A percentile compares a stretch with the other conserved stretches of the same genome.
These are phyloP conservation scores for Agrochola lychnidis DNA, from an alignment of 2,888 invertebrate genomes.

Conservation along the genomic window DNA sequence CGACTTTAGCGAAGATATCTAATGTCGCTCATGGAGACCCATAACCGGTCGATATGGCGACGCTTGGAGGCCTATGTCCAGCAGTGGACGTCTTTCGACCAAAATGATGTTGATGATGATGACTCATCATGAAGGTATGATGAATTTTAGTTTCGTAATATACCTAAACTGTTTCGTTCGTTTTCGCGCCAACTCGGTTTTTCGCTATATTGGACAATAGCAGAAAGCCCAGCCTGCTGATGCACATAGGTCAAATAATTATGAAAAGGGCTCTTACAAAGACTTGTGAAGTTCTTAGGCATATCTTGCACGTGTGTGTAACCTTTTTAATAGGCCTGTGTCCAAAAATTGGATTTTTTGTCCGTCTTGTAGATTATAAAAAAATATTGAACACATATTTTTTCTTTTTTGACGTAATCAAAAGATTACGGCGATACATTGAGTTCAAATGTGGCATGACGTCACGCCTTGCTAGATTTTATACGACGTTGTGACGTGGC, in stretches of 20 bases:
- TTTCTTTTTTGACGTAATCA: too few species aligned
- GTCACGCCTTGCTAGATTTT: too few species aligned
- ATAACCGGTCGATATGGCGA: neutral
- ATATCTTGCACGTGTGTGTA: slow-evolving; percentile 20
- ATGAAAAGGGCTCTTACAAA: neutral
- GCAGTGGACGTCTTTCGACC: neutral
- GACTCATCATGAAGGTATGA: neutral
- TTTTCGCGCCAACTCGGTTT: neutral
- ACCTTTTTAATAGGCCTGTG: too few species aligned
- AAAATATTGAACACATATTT: too few species aligned
- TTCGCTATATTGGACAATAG: neutral
- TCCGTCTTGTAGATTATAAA: too few species aligned
- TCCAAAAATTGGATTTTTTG: too few species aligned
- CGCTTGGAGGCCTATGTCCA: neutral
- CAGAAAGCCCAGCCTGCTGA: neutral
- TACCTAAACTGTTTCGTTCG: neutral
- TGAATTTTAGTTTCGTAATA: neutral
- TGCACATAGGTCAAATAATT: neutral
- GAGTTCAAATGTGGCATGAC: too few species aligned
- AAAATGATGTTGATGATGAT: neutral
- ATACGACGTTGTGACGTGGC: too few species aligned
- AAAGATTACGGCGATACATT: too few species aligned
- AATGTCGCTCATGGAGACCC: neutral
- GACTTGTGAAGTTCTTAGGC: neutral
- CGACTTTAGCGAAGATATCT: neutral